Evolutionary conservation across 2,113 vertebrate genomes (phyloP), one percentile per base, ranked within the genome.

Genomic region (Dicrurus megarhynchus): DNA sequence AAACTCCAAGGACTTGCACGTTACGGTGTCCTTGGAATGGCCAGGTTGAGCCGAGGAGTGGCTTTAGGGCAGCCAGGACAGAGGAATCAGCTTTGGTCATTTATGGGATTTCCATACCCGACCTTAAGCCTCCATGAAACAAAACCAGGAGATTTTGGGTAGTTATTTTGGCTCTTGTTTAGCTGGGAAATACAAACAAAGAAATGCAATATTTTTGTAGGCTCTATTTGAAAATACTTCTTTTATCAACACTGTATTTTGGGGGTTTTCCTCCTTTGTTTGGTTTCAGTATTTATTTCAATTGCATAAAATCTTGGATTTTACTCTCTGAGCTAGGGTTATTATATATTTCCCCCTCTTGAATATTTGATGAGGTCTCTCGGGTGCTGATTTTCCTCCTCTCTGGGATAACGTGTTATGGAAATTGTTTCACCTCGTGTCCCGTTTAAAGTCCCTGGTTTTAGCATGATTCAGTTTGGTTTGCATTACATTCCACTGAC

Each of bases 381-480:
- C 73, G 89, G 65, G 81, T 37, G 16, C 69, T 37, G 91, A 63
- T 93, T 87, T 94, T 80, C 74, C 63, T 84, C 55, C 30, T 91
- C 52, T 61, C 73, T 39, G 44, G 52, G 75, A 44, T 93, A 85
- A 80, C 50, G 5, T 30, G 17, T 88, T 77, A 88, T 88, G 89
- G 83, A 74, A 90, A 92, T 95, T 20, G 50, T 85, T 92, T 95
- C 83, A 93, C 88, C 80, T 74, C 26, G 42, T 74, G 75, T 95
- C 83, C 90, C 67, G 30, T 88, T 85, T 65, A 8, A 84, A 85
- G 44, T 56, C 82, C 35, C 61, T 93, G 84, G 63, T 65, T 95
- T 92, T 92, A 70, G 83, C 46, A 50, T 64, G 63, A 90, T 88
- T 93, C 42, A 55, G 2, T 90, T 92, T 80, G 75, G 5, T 35